A percentile compares a stretch with the other conserved stretches of the same genome.
Conservation (phyloP, 1,140 invertebrate species). For the Drosophila seguyi region DNA sequence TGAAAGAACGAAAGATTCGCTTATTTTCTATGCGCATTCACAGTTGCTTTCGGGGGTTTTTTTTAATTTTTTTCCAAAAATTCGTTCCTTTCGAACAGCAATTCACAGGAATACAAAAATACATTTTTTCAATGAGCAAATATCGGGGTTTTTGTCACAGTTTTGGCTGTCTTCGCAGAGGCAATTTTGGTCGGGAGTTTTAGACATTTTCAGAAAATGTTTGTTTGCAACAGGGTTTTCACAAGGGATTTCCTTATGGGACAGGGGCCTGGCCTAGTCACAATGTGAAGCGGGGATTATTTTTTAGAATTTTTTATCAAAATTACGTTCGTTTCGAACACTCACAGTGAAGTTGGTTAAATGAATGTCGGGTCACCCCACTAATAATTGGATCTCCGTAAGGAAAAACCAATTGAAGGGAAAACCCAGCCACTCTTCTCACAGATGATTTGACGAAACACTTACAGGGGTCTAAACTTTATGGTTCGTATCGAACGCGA, state of each 20-base stretch:
- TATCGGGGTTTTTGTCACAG: conserved; percentile 46
- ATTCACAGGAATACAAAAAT: conserved; percentile 48
- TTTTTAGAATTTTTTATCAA: conserved; percentile 67
- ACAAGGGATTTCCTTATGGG: background rate
- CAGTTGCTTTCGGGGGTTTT: conserved; percentile 56
- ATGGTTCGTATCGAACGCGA: conserved; percentile 37
- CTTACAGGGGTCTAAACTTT: conserved; percentile 42
- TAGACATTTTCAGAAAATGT: conserved; percentile 75
- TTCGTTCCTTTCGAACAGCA: conserved; percentile 51
- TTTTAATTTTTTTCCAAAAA: conserved; percentile 61
- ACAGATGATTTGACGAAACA: conserved; percentile 80
- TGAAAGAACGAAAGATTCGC: conserved; percentile 1
- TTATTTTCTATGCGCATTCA: conserved; percentile 51
- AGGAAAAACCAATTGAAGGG: background rate
- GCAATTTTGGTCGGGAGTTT: conserved; percentile 60
- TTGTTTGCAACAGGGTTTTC: conserved; percentile 37
- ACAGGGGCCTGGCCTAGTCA: conserved; percentile 38
- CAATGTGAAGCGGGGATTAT: conserved; percentile 7
- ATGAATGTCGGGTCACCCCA: conserved; percentile 12
- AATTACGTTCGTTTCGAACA: conserved; percentile 55
- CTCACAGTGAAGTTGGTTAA: conserved; percentile 53
- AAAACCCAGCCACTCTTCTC: conserved; percentile 32
- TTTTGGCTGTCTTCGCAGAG: conserved; percentile 60
- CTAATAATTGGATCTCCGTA: background rate
- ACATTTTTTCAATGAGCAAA: conserved; percentile 33